Base-by-base conservation (phyloP, 2,888 invertebrate species). In the Aradus depressus region DNA sequence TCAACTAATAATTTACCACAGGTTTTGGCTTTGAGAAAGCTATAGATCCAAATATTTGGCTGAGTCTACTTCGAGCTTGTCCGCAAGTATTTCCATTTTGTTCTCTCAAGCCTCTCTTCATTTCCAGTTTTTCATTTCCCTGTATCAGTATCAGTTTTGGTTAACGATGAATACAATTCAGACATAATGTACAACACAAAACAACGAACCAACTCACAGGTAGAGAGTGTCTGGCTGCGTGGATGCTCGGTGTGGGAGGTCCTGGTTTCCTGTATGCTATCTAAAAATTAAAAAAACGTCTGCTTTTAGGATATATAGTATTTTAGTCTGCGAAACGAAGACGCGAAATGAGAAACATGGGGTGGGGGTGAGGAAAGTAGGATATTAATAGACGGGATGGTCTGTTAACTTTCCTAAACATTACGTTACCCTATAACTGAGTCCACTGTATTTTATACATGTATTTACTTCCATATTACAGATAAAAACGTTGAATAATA, bases 211-310 rank as follows among this genome's bases (percentile, higher is more conserved):
- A 28, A 49, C 43, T 50, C 44, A 55, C 55, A 14, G 51, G 55
- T 31, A 56, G 44, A 16, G 56, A 56, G n/a, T 52, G 53, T 21
- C 56, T 35, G 1, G 48, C 49, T 32, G 49, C 51, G 25, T 53
- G 53, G 12, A 45, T 42, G 16, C 52, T 52, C 10, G 56, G 56
- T 4, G 56, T 56, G 1, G 56, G 56, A n/a, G 56, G 56, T 22
- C 56, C 56, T 21, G 56, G 56, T 8, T 53, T 53, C 22, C 56
- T 45, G 34, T 56, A 56, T 1, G 48, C 50, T 10, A 56, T 53
- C 55, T 55, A 37, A 1, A 49, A 49, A 35, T 21, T 14, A 18
- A 25, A 44, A n/a, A n/a, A n/a, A n/a, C n/a, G n/a, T n/a, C n/a
- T n/a, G n/a, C n/a, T n/a, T n/a, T n/a, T n/a, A n/a, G n/a, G n/a